These are phyloP conservation scores for Colostygia pectinataria DNA, from an alignment of 2,888 invertebrate genomes.

Conservation along the genomic window DNA sequence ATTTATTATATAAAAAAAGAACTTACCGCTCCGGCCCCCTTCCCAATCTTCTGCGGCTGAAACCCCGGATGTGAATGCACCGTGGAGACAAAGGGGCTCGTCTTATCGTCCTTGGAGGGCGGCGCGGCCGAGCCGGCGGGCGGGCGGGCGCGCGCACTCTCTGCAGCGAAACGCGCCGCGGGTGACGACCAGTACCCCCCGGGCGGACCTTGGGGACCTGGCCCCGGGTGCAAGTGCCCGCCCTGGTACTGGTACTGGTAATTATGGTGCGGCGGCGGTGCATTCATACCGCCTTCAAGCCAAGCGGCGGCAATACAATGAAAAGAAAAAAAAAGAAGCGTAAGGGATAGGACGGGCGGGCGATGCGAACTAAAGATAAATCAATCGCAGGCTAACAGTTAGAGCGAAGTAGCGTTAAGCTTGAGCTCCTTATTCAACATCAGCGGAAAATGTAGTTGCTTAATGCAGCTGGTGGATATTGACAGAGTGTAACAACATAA, in stretches of 20 bases:
- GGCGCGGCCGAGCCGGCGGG: constrained; percentile 43
- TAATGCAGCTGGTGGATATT: not conserved
- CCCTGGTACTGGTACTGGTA: constrained; percentile 81
- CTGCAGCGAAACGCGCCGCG: constrained; percentile 80
- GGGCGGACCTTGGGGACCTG: constrained; percentile 51
- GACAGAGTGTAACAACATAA: not conserved
- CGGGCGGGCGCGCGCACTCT: constrained; percentile 67
- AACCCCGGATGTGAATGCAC: constrained; percentile 96
- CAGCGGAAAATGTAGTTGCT: not conserved
- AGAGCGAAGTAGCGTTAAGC: constrained; percentile 59
- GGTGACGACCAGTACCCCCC: constrained; percentile 41
- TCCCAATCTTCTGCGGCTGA: constrained; percentile 96
- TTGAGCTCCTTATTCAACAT: constrained; percentile 38
- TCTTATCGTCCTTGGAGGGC: constrained; percentile 83
- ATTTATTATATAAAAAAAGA: not conserved
- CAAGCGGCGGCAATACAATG: constrained; percentile 82
- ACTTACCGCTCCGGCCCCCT: constrained; percentile 84
- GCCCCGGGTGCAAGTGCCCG: constrained; percentile 50
- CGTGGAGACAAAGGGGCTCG: constrained; percentile 94
- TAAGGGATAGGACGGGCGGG: constrained; percentile 73
- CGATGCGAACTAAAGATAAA: constrained; percentile 63
- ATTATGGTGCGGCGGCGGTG: constrained; percentile 81
- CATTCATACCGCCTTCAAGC: constrained; percentile 84
- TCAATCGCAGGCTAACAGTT: constrained; percentile 62
- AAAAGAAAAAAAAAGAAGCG: constrained; percentile 81